These are phyloP conservation scores for Drosophila tanythrix DNA, from an alignment of 2,888 invertebrate species.

Conservation along the genomic window DNA sequence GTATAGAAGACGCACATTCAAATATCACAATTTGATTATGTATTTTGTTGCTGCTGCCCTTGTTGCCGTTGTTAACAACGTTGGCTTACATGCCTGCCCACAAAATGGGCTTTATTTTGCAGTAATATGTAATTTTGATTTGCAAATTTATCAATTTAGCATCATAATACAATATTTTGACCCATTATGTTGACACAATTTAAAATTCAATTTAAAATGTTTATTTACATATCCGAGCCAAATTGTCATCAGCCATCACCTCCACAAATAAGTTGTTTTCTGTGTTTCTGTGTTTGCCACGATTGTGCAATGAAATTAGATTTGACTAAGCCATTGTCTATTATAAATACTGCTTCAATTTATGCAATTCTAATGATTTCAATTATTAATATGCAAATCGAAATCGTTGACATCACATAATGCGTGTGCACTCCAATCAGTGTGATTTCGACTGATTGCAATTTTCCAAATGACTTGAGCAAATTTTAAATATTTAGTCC, in stretches of 20 bases:
- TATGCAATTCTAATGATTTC: not conserved
- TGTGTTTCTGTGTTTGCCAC: conserved; percentile 12
- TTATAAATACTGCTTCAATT: conserved; percentile 23
- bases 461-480: not conserved
- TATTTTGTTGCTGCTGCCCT: conserved; percentile 10
- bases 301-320: conserved; percentile 49
- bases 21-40: conserved; percentile 52
- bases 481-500: not conserved
- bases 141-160: conserved; percentile 72
- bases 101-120: conserved; percentile 25
- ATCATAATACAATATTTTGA: conserved; percentile 66
- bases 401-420: not conserved
- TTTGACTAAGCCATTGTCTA: conserved; percentile 47
- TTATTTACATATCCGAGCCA: conserved; percentile 59
- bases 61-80: conserved; percentile 45
- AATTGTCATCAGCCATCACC: conserved; percentile 17
- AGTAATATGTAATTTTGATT: conserved; percentile 71
- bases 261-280: conserved; percentile 11
- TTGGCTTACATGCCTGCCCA: conserved; percentile 28
- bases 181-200: conserved; percentile 68
- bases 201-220: conserved; percentile 71
- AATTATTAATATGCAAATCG: conserved; percentile 15
- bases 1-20: conserved; percentile 40
- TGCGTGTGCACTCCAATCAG: not conserved
- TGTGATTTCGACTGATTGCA: not conserved